Conservation (phyloP, 2,797 vertebrate species). For the Erethizon dorsatum region DNA sequence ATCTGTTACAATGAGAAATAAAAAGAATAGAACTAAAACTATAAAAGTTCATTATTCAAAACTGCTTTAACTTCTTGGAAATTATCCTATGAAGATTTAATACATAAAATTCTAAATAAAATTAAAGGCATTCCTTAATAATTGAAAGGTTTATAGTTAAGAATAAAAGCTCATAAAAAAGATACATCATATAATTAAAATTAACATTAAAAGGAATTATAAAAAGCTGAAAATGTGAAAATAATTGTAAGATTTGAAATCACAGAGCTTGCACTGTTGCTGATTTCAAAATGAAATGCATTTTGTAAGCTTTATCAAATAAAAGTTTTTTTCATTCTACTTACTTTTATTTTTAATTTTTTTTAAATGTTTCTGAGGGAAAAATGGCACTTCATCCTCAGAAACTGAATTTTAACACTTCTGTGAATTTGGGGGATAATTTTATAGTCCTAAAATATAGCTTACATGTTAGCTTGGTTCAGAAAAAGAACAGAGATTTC, state of each 20-base stretch:
- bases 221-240: not conserved
- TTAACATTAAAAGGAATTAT: not conserved
- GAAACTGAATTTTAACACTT: not conserved
- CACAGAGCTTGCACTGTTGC: not conserved
- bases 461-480: not conserved
- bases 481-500: not conserved
- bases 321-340: not conserved
- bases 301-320: not conserved
- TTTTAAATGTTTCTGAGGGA: not conserved
- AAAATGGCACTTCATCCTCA: not conserved
- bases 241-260: not conserved
- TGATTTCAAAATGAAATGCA: constrained; percentile 33
- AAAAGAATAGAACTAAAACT: not conserved
- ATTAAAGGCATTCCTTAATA: constrained; percentile 1
- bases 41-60: constrained; percentile 22
- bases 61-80: not conserved
- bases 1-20: not conserved
- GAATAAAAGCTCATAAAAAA: constrained; percentile 10
- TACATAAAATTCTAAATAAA: constrained; percentile 33
- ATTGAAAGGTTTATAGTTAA: not conserved
- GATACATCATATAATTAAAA: not conserved
- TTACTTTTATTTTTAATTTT: not conserved
- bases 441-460: not conserved
- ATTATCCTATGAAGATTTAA: constrained; percentile 37
- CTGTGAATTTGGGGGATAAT: not conserved